Percentiles rank a stretch among this genome's conserved stretches.
These are phyloP conservation scores for Pachycephus smyrnensis DNA, from an alignment of 2,888 invertebrate species.

Conservation along the genomic window DNA sequence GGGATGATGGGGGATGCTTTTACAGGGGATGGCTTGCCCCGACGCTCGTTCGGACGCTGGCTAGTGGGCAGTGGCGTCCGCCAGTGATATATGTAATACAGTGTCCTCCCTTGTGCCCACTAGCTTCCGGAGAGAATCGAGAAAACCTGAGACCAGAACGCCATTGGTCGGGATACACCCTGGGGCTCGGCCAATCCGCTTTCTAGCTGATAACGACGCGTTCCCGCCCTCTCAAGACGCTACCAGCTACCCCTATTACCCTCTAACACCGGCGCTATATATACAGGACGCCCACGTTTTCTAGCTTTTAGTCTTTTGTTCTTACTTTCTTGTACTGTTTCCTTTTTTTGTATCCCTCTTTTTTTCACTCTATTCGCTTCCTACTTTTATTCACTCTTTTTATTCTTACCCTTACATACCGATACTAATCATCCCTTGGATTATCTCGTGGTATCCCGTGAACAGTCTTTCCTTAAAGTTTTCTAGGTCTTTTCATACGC, in stretches of 20 bases:
- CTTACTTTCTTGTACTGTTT: neutral
- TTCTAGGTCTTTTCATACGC: conserved; percentile 1
- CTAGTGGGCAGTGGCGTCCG: conserved; percentile 44
- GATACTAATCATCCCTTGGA: neutral
- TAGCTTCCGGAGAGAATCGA: conserved; percentile 46
- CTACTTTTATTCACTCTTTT: neutral
- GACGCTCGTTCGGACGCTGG: conserved; percentile 5
- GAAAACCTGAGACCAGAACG: conserved; percentile 62
- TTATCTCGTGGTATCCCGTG: neutral
- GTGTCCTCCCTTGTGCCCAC: conserved; percentile 26
- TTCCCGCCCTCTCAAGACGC: conserved; percentile 65
- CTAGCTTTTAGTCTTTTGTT: neutral
- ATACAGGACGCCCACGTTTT: neutral
- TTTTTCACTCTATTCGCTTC: neutral
- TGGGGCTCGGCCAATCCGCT: conserved; percentile 59
- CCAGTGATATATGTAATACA: conserved; percentile 41
- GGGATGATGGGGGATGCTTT: conserved; percentile 1
- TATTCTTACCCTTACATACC: neutral
- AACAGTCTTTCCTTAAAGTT: neutral
- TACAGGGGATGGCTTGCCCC: neutral
- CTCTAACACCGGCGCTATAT: neutral
- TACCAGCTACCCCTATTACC: conserved; percentile 18
- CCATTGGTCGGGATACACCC: conserved; percentile 55
- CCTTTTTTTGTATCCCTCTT: neutral
- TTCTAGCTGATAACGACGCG: conserved; percentile 61